Conservation (phyloP, 2,113 vertebrate species). For the Amblyornis subalaris region DNA sequence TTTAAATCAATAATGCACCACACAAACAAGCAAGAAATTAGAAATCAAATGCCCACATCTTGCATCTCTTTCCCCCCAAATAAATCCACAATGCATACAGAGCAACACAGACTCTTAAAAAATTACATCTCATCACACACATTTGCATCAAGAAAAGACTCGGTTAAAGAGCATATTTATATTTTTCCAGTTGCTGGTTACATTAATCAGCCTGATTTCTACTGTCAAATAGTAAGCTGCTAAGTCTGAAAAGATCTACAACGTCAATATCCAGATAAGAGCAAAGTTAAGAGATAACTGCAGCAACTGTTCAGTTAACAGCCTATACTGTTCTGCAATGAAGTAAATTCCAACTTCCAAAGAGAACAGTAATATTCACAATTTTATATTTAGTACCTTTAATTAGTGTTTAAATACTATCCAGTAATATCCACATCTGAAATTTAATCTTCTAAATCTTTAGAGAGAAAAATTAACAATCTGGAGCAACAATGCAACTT, state of each 20-base stretch:
- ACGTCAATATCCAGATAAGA: neutral
- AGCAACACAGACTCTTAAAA: neutral
- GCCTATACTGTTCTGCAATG: neutral
- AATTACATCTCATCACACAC: constrained; percentile 6
- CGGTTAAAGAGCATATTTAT: neutral
- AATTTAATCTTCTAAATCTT: constrained; percentile 3
- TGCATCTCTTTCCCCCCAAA: neutral
- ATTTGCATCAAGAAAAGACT: constrained; percentile 11
- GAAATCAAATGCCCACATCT: neutral
- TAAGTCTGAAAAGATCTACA: neutral
- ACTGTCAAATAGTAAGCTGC: neutral
- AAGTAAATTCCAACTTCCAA: neutral
- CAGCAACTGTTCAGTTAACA: neutral
- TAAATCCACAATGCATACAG: neutral
- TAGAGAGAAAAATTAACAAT: neutral
- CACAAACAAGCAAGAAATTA: neutral
- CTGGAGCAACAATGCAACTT: neutral
- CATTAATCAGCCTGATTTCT: constrained; percentile 3
- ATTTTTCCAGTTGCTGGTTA: constrained; percentile 12
- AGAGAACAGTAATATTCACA: neutral
- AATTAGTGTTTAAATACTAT: neutral
- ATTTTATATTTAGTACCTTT: neutral
- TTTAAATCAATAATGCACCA: neutral
- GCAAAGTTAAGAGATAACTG: neutral
- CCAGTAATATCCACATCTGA: neutral